These are phyloP conservation scores for Siphamia tubifer DNA, from an alignment of 2,113 vertebrate species.

Conservation along the genomic window DNA sequence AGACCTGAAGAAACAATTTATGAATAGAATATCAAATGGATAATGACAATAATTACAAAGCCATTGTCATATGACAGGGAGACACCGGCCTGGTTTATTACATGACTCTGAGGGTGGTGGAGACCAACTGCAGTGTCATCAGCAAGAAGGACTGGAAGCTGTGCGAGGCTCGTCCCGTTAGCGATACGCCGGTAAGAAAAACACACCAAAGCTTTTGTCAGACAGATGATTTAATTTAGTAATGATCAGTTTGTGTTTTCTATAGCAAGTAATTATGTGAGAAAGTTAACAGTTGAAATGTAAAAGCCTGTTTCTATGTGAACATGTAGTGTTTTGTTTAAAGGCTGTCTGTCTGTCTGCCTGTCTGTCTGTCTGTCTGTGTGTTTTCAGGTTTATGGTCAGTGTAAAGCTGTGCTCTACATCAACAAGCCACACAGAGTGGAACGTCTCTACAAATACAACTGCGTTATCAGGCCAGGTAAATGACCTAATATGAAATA, in stretches of 20 bases:
- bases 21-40: not conserved
- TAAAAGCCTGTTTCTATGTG: no score
- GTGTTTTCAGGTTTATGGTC: conserved; percentile 74
- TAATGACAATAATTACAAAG: not conserved
- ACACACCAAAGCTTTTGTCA: not conserved
- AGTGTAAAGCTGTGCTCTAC: conserved; percentile 75
- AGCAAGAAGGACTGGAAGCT: conserved; percentile 66
- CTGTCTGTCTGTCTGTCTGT: no score
- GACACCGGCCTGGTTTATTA: conserved; percentile 62
- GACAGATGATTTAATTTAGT: no score
- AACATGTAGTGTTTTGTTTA: not conserved
- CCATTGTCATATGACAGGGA: conserved; percentile 54
- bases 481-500: not conserved
- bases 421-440: conserved; percentile 69
- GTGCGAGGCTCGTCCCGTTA: conserved; percentile 57
- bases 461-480: conserved; percentile 76
- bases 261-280: no score
- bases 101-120: conserved; percentile 75
- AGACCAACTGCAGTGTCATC: conserved; percentile 80
- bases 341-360: no score
- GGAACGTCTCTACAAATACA: conserved; percentile 75
- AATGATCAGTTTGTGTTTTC: no score
- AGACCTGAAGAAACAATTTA: not conserved
- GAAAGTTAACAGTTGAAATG: no score
- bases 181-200: conserved; percentile 50